Conservation (phyloP, 2,888 invertebrate species). For the Chelonus formosanus region DNA sequence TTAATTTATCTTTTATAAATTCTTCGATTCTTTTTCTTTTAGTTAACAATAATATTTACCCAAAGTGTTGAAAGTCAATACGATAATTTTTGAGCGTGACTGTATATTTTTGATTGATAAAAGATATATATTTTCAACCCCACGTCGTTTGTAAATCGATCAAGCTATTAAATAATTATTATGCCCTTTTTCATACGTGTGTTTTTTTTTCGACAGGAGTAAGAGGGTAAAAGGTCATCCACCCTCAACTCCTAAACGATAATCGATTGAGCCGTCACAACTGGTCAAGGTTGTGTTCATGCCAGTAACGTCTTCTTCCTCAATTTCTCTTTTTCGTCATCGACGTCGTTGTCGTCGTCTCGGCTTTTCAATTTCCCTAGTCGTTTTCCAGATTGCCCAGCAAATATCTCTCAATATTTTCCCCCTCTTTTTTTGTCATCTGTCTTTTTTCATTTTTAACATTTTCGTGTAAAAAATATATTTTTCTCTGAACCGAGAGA, state of each 20-base stretch:
- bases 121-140: too few relatives aligned
- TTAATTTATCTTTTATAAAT: too few relatives aligned
- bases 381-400: slow-evolving; percentile 7
- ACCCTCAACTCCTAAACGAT: slow-evolving; percentile 43
- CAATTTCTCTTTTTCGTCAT: slow-evolving; percentile 3
- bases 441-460: not conserved
- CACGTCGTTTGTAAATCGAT: too few relatives aligned
- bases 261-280: slow-evolving; percentile 43
- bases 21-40: too few relatives aligned
- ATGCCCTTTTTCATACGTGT: not conserved
- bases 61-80: too few relatives aligned
- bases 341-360: not conserved
- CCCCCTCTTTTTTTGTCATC: slow-evolving; percentile 1
- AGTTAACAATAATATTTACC: too few relatives aligned
- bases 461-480: too few relatives aligned
- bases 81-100: too few relatives aligned
- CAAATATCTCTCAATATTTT: slow-evolving; percentile 26
- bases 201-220: slow-evolving; percentile 1
- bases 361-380: slow-evolving; percentile 13
- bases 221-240: slow-evolving; percentile 34
- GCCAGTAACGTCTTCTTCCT: slow-evolving; percentile 29
- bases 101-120: too few relatives aligned
- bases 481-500: too few relatives aligned
- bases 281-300: slow-evolving; percentile 43
- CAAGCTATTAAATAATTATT: slow-evolving; percentile 1